phyloP scores from a whole-genome alignment of 2,113 vertebrate genomes.

The Tragelaphus imberbis region DNA sequence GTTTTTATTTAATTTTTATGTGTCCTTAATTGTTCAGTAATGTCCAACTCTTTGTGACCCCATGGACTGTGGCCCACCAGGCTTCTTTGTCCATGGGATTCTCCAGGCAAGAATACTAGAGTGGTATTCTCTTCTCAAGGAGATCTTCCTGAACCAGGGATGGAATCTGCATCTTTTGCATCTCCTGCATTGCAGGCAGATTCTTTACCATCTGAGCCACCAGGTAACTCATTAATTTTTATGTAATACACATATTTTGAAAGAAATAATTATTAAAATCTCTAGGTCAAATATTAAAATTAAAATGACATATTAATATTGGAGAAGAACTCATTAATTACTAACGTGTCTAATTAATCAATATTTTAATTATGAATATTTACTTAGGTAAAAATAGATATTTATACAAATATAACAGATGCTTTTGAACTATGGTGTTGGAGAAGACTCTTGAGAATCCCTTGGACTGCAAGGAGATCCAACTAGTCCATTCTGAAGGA shows the following conservation, averaged over 20 bases:
- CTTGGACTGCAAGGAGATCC: too few relatives aligned
- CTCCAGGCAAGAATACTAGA: not conserved
- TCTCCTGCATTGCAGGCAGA: accelerated
- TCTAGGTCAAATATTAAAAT: not conserved
- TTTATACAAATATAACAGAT: not conserved
- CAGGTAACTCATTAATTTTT: not conserved
- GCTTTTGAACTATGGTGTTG: too few relatives aligned
- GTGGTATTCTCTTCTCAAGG: not conserved
- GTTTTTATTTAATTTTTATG: not conserved
- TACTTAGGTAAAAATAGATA: not conserved
- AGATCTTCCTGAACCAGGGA: not conserved
- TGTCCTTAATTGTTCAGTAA: not conserved
- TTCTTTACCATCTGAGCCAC: not conserved
- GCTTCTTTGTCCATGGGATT: not conserved
- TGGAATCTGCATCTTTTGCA: not conserved
- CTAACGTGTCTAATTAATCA: not conserved
- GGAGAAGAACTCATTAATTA: not conserved
- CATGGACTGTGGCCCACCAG: not conserved
- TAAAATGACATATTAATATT: not conserved
- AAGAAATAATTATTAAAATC: not conserved
- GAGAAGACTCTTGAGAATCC: too few relatives aligned
- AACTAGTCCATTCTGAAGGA: too few relatives aligned
- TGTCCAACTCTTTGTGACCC: not conserved
- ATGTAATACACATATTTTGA: not conserved
- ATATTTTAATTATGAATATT: not conserved